Conservation (phyloP, 1,140 invertebrate species). For the Diorhabda sublineata region DNA sequence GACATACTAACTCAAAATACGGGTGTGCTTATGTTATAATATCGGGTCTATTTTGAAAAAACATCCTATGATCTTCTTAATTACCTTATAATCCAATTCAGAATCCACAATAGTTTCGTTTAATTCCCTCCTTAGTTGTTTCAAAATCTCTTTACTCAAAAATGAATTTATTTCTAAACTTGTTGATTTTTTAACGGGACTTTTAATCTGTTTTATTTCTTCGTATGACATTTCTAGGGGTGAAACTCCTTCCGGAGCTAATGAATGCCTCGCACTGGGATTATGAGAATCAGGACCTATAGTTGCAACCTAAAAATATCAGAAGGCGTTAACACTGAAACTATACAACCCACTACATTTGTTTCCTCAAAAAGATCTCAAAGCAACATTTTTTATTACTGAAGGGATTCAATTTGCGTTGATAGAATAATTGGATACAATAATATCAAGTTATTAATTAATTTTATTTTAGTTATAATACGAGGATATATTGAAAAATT, state of each 20-base stretch:
- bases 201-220: constrained; percentile 26
- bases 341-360: too few species aligned
- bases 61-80: not conserved
- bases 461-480: too few species aligned
- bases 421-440: too few species aligned
- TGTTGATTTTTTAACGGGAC: constrained; percentile 13
- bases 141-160: constrained; percentile 59
- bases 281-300: constrained; percentile 55
- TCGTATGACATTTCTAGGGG: constrained; percentile 33
- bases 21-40: too few species aligned
- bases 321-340: too few species aligned
- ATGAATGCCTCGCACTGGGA: constrained; percentile 53
- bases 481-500: too few species aligned
- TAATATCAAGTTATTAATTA: too few species aligned
- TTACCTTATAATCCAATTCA: constrained; percentile 61
- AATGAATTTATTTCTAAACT: constrained; percentile 36
- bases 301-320: constrained; percentile 44
- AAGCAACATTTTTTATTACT: too few species aligned
- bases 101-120: constrained; percentile 63
- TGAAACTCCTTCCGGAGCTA: constrained; percentile 40
- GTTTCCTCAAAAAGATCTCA: too few species aligned
- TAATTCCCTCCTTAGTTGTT: constrained; percentile 61
- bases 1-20: too few species aligned
- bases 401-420: too few species aligned
- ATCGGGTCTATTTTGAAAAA: too few species aligned